Percentiles rank a stretch among this genome's conserved stretches.
Conservation (phyloP, 2,888 invertebrate species). For the Morpho deidamia region DNA sequence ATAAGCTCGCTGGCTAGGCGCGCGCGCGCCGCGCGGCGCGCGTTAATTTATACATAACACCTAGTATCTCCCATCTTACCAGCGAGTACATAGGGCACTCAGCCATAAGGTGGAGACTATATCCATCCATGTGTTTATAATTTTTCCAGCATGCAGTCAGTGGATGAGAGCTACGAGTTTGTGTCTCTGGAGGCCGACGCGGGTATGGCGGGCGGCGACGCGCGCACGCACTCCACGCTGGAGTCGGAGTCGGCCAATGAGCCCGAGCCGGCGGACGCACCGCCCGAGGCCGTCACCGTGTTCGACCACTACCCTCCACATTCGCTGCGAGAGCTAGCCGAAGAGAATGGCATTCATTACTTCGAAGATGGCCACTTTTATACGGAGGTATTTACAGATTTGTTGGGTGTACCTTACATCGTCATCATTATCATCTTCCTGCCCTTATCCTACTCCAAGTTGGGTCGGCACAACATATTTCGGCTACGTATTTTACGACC, state of each 20-base stretch:
- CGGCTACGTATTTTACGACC: too few species aligned
- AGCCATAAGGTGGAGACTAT: too few species aligned
- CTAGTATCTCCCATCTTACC: too few species aligned
- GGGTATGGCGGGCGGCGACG: slow-evolving; percentile 42
- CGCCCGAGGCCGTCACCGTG: slow-evolving; percentile 29
- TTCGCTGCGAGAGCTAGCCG: slow-evolving; percentile 85
- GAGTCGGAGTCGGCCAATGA: slow-evolving; percentile 14
- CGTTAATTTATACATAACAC: too few species aligned
- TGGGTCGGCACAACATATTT: too few species aligned
- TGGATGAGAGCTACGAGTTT: slow-evolving; percentile 74
- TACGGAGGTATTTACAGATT: slow-evolving; percentile 91
- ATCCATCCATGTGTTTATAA: too few species aligned
- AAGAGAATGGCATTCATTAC: slow-evolving; percentile 93
- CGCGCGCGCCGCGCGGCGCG: too few species aligned
- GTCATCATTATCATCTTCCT: too few species aligned
- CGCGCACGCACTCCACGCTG: slow-evolving; percentile 6
- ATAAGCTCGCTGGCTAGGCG: too few species aligned
- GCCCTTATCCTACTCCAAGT: too few species aligned
- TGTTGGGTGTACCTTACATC: too few species aligned
- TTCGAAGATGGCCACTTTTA: slow-evolving; percentile 96
- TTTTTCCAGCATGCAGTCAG: slow-evolving; percentile 67
- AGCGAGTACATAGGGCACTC: too few species aligned
- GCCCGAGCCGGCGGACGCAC: slow-evolving; percentile 81
- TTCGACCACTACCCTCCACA: slow-evolving; percentile 60
- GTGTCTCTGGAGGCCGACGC: slow-evolving; percentile 62